Base-by-base conservation (phyloP, 2,888 invertebrate species). In the Ennomos quercinarius region DNA sequence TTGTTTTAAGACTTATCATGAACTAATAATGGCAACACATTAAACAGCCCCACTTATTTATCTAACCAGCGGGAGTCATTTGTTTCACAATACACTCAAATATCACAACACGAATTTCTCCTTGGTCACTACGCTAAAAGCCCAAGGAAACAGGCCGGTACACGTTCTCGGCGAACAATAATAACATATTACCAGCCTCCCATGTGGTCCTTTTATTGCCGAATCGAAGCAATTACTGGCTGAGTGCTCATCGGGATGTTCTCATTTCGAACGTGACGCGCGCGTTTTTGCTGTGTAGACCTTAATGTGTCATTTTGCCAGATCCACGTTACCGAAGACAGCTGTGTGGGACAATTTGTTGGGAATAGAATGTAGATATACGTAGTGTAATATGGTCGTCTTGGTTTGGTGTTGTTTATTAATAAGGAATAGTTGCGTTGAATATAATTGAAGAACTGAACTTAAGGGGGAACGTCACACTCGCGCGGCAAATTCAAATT, bases 221-320 rank as follows among this genome's bases (percentile, higher is more conserved):
- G 53, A 59, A 68, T 66, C 66, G 66, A 57, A 50, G 56, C 61
- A 61, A 68, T 68, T 68, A 68, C 63, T 13, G 61, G 51, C 40
- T 45, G 63, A 65, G 63, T 69, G 63, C 60, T 59, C 60, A 66
- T 66, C 63, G 57, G 64, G 60, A 60, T 55, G 60, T 61, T 63
- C 70, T 52, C 66, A 64, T 70, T 70, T 61, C 53, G 64, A 63
- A 72, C 70, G 74, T 72, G 66, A 58, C 54, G 54, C 48, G 46
- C 36, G 41, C 41, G 43, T 45, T 59, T 49, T 54, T 54, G 44
- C 49, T 54, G 43, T 53, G 35, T 58, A 17, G 42, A 49, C 43
- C 35, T 40, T 48, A 49, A 41, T 59, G 54, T 59, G 49, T 59
- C 54, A 58, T 50, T 50, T 54, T 5, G 48, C 1, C n/a, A 38